These are phyloP conservation scores for Mystacornis crossleyi DNA, from an alignment of 2,113 vertebrate genomes.

Conservation along the genomic window DNA sequence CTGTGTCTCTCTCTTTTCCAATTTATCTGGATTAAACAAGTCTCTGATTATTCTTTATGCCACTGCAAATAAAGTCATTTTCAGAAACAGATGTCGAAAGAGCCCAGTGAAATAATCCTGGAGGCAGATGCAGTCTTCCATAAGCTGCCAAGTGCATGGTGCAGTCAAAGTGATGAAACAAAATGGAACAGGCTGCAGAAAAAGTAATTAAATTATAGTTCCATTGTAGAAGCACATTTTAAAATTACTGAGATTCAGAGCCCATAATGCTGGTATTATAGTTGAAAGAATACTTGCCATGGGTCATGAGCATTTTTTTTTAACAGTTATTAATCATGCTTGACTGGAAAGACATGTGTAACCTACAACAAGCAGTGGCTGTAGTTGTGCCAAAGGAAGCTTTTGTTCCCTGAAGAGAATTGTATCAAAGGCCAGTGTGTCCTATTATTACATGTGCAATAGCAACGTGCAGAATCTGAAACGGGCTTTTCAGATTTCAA, in stretches of 20 bases:
- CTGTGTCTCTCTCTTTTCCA: slow-evolving; percentile 21
- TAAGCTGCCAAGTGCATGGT: slow-evolving; percentile 54
- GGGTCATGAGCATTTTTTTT: slow-evolving; percentile 68
- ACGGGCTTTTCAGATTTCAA: slow-evolving; percentile 53
- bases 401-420: slow-evolving; percentile 68
- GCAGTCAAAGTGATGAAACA: slow-evolving; percentile 69
- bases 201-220: slow-evolving; percentile 74
- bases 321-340: slow-evolving; percentile 70
- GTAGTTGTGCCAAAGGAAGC: slow-evolving; percentile 65
- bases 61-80: slow-evolving; percentile 74
- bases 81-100: slow-evolving; percentile 68
- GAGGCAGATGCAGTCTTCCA: slow-evolving; percentile 65
- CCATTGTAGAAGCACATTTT: slow-evolving; percentile 69
- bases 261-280: slow-evolving; percentile 69
- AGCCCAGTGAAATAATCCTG: slow-evolving; percentile 66
- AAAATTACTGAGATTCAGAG: slow-evolving; percentile 64
- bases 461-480: slow-evolving; percentile 50
- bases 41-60: slow-evolving; percentile 70
- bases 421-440: slow-evolving; percentile 69
- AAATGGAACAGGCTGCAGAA: slow-evolving; percentile 69
- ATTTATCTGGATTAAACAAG: slow-evolving; percentile 68
- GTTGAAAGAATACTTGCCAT: slow-evolving; percentile 71
- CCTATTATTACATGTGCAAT: slow-evolving; percentile 57
- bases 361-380: slow-evolving; percentile 66
- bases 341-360: slow-evolving; percentile 70